These are phyloP conservation scores for Cylloceria caligata DNA, from an alignment of 2,888 invertebrate genomes.

Conservation along the genomic window DNA sequence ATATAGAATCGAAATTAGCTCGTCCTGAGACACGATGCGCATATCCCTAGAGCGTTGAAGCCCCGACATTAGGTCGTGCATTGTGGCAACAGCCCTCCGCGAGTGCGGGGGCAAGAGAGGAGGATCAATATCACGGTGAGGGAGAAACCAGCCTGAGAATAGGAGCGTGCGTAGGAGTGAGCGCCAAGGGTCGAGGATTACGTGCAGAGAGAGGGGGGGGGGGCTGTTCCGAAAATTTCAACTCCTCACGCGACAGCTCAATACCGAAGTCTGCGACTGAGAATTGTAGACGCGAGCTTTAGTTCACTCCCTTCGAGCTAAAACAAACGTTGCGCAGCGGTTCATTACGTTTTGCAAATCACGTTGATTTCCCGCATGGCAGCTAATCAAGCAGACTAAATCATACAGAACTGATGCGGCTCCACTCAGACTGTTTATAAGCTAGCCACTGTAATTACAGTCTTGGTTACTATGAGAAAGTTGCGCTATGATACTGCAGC, in stretches of 20 bases:
- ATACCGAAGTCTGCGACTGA: constrained; percentile 55
- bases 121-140: constrained; percentile 83
- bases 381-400: not conserved
- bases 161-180: constrained; percentile 72
- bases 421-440: not conserved
- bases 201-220: constrained; percentile 55
- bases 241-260: constrained; percentile 67
- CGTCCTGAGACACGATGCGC: constrained; percentile 20
- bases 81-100: constrained; percentile 68
- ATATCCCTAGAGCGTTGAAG: constrained; percentile 42
- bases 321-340: constrained; percentile 23
- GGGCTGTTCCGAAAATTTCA: constrained; percentile 71
- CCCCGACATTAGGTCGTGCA: constrained; percentile 51
- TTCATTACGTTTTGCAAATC: constrained; percentile 21
- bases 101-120: constrained; percentile 68
- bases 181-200: constrained; percentile 76
- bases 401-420: not conserved
- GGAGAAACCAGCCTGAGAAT: constrained; percentile 79
- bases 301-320: constrained; percentile 21
- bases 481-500: constrained; percentile 59
- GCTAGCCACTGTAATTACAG: not conserved
- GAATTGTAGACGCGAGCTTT: constrained; percentile 11
- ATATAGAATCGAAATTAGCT: constrained; percentile 13
- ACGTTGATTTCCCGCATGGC: constrained; percentile 7
- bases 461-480: not conserved